Percentiles rank a stretch among this genome's conserved stretches.
Evolutionary conservation across 2,113 vertebrate genomes (phyloP).

Genomic region (Hepsetus odoe): DNA sequence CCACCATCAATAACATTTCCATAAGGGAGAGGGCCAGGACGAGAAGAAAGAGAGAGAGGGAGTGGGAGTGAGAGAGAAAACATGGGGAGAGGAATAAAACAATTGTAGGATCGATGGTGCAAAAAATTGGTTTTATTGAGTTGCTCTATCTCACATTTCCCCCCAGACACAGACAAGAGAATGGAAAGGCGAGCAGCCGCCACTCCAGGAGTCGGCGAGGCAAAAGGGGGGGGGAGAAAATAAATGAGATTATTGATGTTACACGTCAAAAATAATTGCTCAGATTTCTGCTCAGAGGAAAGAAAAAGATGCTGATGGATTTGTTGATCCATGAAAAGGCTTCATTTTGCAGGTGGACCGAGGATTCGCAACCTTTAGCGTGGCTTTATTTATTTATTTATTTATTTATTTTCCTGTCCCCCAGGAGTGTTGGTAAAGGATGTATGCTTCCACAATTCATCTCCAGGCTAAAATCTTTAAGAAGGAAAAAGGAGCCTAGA

Average conservation of each 20-base stretch:
- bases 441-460: constrained; percentile 27
- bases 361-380: constrained; percentile 11
- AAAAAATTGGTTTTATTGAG: constrained; percentile 88
- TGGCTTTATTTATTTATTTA: neutral
- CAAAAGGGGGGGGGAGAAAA: constrained; percentile 56
- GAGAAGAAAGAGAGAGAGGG: constrained; percentile 40
- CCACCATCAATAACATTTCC: constrained; percentile 75
- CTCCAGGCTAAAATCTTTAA: constrained; percentile 40
- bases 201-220: constrained; percentile 32
- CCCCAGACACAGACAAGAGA: constrained; percentile 77
- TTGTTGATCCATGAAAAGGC: constrained; percentile 71
- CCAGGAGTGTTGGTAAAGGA: constrained; percentile 31
- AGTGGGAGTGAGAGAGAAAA: constrained; percentile 50
- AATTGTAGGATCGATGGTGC: constrained; percentile 82
- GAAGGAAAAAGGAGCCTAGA: neutral
- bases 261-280: constrained; percentile 89
- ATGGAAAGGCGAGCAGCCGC: constrained; percentile 46
- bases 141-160: constrained; percentile 77
- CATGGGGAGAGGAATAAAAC: constrained; percentile 64
- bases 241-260: constrained; percentile 84
- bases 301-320: constrained; percentile 69
- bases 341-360: constrained; percentile 58
- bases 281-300: constrained; percentile 80
- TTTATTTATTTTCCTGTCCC: constrained; percentile 5
- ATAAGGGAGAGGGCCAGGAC: constrained; percentile 61